Evolutionary conservation across 2,113 vertebrate genomes (phyloP).

Genomic region (Zootoca vivipara): DNA sequence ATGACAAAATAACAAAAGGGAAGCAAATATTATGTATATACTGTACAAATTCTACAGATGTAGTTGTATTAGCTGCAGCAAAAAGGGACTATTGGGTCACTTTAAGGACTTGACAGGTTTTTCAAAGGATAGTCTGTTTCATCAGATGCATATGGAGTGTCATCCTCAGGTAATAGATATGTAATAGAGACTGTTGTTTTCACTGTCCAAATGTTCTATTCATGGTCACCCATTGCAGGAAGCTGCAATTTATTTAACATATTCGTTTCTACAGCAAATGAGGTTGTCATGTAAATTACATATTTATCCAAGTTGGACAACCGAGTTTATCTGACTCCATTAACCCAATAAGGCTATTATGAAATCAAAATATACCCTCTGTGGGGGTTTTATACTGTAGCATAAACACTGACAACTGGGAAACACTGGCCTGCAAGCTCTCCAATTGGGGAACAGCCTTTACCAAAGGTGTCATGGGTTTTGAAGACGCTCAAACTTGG

Average conservation of each 20-base stretch:
- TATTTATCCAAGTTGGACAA: background rate
- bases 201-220: background rate
- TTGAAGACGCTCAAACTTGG: too few relatives aligned
- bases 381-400: background rate
- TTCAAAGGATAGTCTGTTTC: background rate
- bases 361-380: background rate
- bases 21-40: background rate
- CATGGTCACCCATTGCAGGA: background rate
- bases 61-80: background rate
- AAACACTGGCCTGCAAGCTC: too few relatives aligned
- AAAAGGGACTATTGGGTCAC: background rate
- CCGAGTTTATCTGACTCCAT: background rate
- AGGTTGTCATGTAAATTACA: background rate
- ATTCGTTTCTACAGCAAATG: background rate
- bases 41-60: background rate
- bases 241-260: background rate
- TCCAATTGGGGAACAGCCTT: too few relatives aligned
- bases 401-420: too few relatives aligned
- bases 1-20: background rate
- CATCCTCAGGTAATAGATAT: background rate
- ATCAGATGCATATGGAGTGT: background rate
- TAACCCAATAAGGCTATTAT: background rate
- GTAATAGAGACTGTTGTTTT: background rate
- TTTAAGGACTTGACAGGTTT: background rate
- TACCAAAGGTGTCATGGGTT: too few relatives aligned